phyloP scores from a whole-genome alignment of 53 echinoderm and acorn worm species.

The Crossaster papposus region DNA sequence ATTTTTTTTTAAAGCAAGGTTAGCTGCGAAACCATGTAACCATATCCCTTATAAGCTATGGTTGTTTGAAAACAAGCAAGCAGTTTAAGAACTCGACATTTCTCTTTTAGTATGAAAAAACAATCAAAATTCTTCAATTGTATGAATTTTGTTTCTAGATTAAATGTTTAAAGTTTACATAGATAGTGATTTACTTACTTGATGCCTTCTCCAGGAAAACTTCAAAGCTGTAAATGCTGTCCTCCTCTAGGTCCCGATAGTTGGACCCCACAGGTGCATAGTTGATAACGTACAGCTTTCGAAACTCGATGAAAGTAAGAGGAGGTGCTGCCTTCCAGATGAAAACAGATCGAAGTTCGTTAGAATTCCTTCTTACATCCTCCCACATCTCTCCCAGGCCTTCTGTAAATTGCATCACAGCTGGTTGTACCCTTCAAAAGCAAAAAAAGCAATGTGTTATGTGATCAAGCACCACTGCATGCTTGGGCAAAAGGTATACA shows the following conservation, averaged over 20 bases:
- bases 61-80: slow-evolving; percentile 13
- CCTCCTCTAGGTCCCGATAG: slow-evolving; percentile 22
- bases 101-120: neutral
- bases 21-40: slow-evolving; percentile 15
- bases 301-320: slow-evolving; percentile 13
- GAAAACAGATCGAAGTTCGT: slow-evolving; percentile 7
- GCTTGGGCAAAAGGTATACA: slow-evolving; percentile 15
- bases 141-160: neutral
- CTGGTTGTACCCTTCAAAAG: slow-evolving; percentile 41
- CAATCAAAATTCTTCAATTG: neutral
- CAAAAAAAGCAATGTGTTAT: slow-evolving; percentile 17
- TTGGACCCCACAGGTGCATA: slow-evolving; percentile 40
- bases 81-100: slow-evolving; percentile 9
- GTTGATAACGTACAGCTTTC: slow-evolving; percentile 23
- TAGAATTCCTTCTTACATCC: slow-evolving; percentile 2
- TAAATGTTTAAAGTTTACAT: slow-evolving; percentile 15
- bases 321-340: slow-evolving; percentile 33
- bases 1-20: slow-evolving; percentile 12
- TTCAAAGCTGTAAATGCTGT: slow-evolving; percentile 22
- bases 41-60: slow-evolving; percentile 14
- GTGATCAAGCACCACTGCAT: slow-evolving; percentile 25
- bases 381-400: too few species aligned
- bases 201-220: slow-evolving; percentile 32
- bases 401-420: slow-evolving; percentile 20
- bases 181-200: slow-evolving; percentile 22